Conservation (phyloP, 2,888 invertebrate species). For the Cremastinae sp. region DNA sequence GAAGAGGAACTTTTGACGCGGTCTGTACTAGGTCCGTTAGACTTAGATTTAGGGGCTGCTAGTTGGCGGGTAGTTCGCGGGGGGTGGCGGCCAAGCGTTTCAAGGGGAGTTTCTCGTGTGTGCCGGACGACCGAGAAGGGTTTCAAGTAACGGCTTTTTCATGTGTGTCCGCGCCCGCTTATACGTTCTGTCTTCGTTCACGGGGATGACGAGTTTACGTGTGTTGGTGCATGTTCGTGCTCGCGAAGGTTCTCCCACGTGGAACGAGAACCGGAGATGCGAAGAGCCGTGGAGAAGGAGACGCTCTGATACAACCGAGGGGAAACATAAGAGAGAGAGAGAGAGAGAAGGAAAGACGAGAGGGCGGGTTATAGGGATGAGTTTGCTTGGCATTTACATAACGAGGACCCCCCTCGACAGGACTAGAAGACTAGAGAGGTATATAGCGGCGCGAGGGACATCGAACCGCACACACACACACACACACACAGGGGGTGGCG, state of each 20-base stretch:
- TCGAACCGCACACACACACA: constrained; percentile 32
- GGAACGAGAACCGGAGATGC: constrained; percentile 61
- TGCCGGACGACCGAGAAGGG: constrained; percentile 54
- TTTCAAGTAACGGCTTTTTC: constrained; percentile 61
- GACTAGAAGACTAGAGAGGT: constrained; percentile 79
- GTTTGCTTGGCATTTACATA: constrained; percentile 80
- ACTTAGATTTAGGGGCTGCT: constrained; percentile 80
- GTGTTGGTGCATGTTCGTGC: constrained; percentile 35
- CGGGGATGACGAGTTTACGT: not conserved
- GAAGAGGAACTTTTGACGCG: constrained; percentile 68
- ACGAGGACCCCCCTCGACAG: constrained; percentile 79
- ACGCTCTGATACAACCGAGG: constrained; percentile 56
- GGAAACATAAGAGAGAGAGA: too few relatives aligned
- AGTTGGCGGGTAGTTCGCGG: constrained; percentile 78
- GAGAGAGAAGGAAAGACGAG: constrained; percentile 55
- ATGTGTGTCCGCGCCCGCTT: constrained; percentile 37
- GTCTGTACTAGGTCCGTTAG: constrained; percentile 77
- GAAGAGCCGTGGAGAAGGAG: constrained; percentile 60
- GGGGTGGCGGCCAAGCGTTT: constrained; percentile 71
- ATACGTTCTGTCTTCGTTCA: constrained; percentile 8
- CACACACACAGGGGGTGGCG: constrained; percentile 33
- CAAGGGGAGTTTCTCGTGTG: constrained; percentile 66
- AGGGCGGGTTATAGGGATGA: constrained; percentile 68
- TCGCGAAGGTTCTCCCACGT: constrained; percentile 44
- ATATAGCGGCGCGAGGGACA: constrained; percentile 49